Evolutionary conservation across 1,140 invertebrate genomes (phyloP).

Genomic region (Microplitis demolitor): DNA sequence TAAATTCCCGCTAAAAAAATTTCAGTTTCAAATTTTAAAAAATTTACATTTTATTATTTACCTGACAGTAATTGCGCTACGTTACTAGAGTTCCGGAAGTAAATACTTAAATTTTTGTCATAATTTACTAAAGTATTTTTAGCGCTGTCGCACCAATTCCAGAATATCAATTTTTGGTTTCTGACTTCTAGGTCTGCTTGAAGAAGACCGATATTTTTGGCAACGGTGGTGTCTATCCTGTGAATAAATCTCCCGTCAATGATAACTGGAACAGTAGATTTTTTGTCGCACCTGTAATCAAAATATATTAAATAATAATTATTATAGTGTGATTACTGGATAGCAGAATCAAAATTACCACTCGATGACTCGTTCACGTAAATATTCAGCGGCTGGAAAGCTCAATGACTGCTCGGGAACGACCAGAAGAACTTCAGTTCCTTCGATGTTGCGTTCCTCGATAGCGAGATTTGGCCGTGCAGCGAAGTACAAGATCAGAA

Average conservation of each 20-base stretch:
- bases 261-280: conserved; percentile 57
- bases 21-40: no score
- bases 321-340: background rate
- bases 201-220: conserved; percentile 59
- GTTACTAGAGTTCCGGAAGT: conserved; percentile 41
- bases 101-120: conserved; percentile 36
- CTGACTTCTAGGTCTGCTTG: conserved; percentile 45
- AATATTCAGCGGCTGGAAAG: conserved; percentile 71
- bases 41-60: conserved; percentile 28
- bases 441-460: conserved; percentile 55
- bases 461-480: conserved; percentile 67
- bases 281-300: conserved; percentile 44
- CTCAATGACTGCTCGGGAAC: conserved; percentile 67
- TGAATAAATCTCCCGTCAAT: conserved; percentile 68
- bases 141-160: conserved; percentile 54
- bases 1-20: no score
- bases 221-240: conserved; percentile 69
- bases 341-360: conserved; percentile 33
- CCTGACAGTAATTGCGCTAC: conserved; percentile 44
- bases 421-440: conserved; percentile 58
- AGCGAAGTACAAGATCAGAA: conserved; percentile 70
- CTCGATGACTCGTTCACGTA: conserved; percentile 63
- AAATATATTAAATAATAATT: conserved; percentile 38
- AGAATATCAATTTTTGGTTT: conserved; percentile 53
- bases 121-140: conserved; percentile 44